phyloP scores from a whole-genome alignment of 2,888 invertebrate species.

The Athalia cordata region DNA sequence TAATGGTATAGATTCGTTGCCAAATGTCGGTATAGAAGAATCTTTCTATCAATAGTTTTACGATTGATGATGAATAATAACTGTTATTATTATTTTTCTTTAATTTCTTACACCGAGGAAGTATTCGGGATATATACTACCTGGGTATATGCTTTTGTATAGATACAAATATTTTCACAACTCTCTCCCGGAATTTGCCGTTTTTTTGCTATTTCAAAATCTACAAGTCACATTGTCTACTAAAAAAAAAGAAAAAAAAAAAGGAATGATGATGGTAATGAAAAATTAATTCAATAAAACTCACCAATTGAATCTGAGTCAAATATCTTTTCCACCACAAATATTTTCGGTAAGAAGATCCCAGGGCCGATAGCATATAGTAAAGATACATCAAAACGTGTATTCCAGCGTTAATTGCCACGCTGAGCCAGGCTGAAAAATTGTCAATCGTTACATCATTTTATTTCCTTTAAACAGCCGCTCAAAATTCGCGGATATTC shows the following conservation, averaged over 20 bases:
- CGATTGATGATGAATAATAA: too few relatives aligned
- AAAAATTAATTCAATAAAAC: slow-evolving; percentile 57
- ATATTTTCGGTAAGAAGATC: slow-evolving; percentile 86
- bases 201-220: too few relatives aligned
- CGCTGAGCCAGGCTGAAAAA: slow-evolving; percentile 75
- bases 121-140: too few relatives aligned
- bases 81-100: too few relatives aligned
- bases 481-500: background rate
- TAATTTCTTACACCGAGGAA: too few relatives aligned
- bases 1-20: too few relatives aligned
- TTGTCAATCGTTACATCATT: background rate
- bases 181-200: background rate
- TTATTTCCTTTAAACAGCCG: background rate
- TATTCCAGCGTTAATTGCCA: slow-evolving; percentile 84
- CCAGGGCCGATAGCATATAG: slow-evolving; percentile 87
- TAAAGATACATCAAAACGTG: slow-evolving; percentile 90
- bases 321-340: slow-evolving; percentile 91
- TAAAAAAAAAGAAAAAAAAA: too few relatives aligned
- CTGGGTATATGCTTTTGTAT: too few relatives aligned
- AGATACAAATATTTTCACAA: background rate
- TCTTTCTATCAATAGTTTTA: too few relatives aligned
- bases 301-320: slow-evolving; percentile 87
- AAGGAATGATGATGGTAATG: background rate
- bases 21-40: too few relatives aligned
- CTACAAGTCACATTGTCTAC: too few relatives aligned